Evolutionary conservation across 2,113 vertebrate species (phyloP).

Genomic region (Ceyx margarethae): DNA sequence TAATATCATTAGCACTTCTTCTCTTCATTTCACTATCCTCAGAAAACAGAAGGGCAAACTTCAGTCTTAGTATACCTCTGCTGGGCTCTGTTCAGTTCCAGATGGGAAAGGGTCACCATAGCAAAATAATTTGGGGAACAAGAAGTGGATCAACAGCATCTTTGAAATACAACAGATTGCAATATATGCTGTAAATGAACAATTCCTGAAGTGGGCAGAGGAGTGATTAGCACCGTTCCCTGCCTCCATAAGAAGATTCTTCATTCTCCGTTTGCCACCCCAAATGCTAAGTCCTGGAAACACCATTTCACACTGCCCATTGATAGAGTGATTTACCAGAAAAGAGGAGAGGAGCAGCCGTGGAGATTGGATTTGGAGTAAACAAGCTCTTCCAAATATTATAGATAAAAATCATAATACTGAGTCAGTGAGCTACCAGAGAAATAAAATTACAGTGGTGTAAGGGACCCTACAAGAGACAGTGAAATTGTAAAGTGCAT

Average conservation of each 20-base stretch:
- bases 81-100: neutral
- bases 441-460: neutral
- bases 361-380: neutral
- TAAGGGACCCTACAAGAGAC: neutral
- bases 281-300: slow-evolving; percentile 53
- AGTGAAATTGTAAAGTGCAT: neutral
- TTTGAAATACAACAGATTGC: slow-evolving; percentile 49
- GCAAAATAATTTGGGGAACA: neutral
- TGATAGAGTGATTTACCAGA: slow-evolving; percentile 21
- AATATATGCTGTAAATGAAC: slow-evolving; percentile 43
- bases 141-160: slow-evolving; percentile 5
- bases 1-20: neutral
- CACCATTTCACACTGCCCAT: slow-evolving; percentile 32
- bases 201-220: slow-evolving; percentile 45
- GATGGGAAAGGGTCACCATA: neutral
- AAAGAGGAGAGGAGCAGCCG: neutral
- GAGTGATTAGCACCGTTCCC: slow-evolving; percentile 45
- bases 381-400: slow-evolving; percentile 4
- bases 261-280: slow-evolving; percentile 35
- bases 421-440: neutral
- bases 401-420: neutral
- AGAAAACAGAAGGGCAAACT: neutral
- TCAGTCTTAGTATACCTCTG: neutral
- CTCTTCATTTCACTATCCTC: neutral
- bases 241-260: slow-evolving; percentile 34